Evolutionary conservation across 1,140 invertebrate genomes (phyloP).

Genomic region (Cheumatopsyche charites): DNA sequence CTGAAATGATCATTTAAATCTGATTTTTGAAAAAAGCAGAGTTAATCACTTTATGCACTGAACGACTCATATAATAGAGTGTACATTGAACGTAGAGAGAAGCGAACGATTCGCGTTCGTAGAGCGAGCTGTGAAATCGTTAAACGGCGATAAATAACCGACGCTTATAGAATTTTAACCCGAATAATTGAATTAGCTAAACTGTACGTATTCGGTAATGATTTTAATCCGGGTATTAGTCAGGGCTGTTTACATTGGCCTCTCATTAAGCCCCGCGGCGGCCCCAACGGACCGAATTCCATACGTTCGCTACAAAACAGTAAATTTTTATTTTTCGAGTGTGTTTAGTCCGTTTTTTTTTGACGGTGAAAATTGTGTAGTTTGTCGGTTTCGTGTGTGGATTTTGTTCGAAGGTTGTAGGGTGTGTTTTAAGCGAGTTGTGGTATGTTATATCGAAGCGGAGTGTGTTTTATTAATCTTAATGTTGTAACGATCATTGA

Average conservation of each 20-base stretch:
- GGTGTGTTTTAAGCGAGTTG: too few relatives aligned
- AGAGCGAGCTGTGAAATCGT: constrained; percentile 32
- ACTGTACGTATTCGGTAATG: constrained; percentile 44
- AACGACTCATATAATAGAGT: too few relatives aligned
- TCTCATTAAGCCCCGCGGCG: constrained; percentile 29
- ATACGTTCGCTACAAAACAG: not conserved
- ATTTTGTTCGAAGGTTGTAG: too few relatives aligned
- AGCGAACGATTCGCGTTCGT: too few relatives aligned
- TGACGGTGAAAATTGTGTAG: too few relatives aligned
- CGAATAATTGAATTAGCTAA: constrained; percentile 46
- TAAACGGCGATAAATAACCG: constrained; percentile 41
- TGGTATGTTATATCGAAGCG: too few relatives aligned
- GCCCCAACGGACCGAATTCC: not conserved
- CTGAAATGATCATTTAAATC: too few relatives aligned
- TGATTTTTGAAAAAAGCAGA: too few relatives aligned
- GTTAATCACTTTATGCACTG: too few relatives aligned
- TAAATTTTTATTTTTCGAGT: not conserved
- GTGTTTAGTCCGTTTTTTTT: not conserved
- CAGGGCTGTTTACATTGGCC: constrained; percentile 39
- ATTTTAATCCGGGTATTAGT: constrained; percentile 45
- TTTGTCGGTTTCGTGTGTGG: too few relatives aligned
- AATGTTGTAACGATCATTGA: too few relatives aligned
- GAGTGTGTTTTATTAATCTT: not conserved
- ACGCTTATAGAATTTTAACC: constrained; percentile 31
- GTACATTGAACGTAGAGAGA: too few relatives aligned